These are phyloP conservation scores for Hartigia nigra DNA, from an alignment of 2,888 invertebrate genomes.

Conservation along the genomic window DNA sequence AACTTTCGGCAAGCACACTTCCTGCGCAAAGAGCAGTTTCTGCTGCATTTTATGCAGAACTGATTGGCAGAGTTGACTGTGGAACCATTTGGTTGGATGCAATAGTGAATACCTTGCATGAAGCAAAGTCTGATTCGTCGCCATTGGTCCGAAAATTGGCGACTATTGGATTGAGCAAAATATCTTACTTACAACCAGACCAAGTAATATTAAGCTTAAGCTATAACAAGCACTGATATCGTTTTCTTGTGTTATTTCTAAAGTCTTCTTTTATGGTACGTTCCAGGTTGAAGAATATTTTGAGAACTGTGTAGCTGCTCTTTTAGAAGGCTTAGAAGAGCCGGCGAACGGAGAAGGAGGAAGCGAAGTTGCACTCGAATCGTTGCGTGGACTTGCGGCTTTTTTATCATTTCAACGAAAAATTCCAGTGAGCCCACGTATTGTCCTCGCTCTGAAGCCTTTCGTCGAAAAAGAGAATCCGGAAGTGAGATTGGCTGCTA, in stretches of 20 bases:
- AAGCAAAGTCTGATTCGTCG: slow-evolving; percentile 56
- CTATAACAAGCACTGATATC: background rate
- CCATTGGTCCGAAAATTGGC: slow-evolving; percentile 55
- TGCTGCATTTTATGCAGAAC: slow-evolving; percentile 50
- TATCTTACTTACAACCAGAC: slow-evolving; percentile 48
- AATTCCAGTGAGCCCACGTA: slow-evolving; percentile 51
- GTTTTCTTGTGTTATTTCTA: background rate
- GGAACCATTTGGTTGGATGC: slow-evolving; percentile 55
- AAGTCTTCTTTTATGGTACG: background rate
- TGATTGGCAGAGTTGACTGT: slow-evolving; percentile 50
- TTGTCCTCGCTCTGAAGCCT: slow-evolving; percentile 57
- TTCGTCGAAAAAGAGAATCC: slow-evolving; percentile 58
- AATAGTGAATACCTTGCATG: slow-evolving; percentile 53
- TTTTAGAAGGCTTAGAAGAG: slow-evolving; percentile 58
- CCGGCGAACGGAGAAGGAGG: slow-evolving; percentile 49
- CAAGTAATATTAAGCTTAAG: slow-evolving; percentile 28
- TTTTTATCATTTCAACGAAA: slow-evolving; percentile 47
- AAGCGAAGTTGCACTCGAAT: slow-evolving; percentile 54
- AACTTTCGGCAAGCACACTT: slow-evolving; percentile 49
- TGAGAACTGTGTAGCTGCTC: slow-evolving; percentile 50
- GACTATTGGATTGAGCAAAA: slow-evolving; percentile 52
- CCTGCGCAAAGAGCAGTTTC: slow-evolving; percentile 54
- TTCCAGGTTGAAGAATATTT: slow-evolving; percentile 53
- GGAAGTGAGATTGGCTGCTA: slow-evolving; percentile 55
- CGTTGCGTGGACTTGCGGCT: slow-evolving; percentile 52